These are phyloP conservation scores for Cerastis rubricosa DNA, from an alignment of 2,888 invertebrate species.

Conservation along the genomic window DNA sequence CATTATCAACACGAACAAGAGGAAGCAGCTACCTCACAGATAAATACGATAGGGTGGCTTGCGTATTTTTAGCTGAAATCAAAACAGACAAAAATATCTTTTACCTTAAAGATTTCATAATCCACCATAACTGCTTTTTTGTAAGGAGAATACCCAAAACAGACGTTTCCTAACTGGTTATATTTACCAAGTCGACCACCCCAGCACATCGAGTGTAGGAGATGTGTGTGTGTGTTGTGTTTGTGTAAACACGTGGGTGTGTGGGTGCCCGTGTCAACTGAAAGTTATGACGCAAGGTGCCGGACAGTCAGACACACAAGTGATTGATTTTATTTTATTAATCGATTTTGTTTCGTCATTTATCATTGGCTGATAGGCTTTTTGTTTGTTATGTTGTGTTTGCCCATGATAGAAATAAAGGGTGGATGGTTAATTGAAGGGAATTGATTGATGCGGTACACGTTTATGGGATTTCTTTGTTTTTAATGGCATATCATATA, in stretches of 20 bases:
- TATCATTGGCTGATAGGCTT: constrained; percentile 51
- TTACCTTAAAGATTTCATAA: constrained; percentile 44
- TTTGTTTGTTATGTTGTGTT: constrained; percentile 52
- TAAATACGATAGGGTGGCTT: constrained; percentile 36
- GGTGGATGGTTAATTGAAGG: constrained; percentile 45
- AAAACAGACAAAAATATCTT: constrained; percentile 24
- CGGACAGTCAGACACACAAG: constrained; percentile 57
- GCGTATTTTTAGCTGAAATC: constrained; percentile 31
- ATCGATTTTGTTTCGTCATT: constrained; percentile 55
- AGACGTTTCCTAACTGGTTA: constrained; percentile 61
- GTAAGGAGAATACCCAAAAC: constrained; percentile 50
- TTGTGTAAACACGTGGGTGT: constrained; percentile 49
- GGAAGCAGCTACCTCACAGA: constrained; percentile 23
- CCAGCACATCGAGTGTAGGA: constrained; percentile 20
- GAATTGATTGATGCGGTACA: constrained; percentile 48
- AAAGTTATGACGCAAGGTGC: constrained; percentile 67
- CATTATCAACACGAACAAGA: constrained; percentile 30
- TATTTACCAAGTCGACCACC: constrained; percentile 66
- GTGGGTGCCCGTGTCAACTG: constrained; percentile 69
- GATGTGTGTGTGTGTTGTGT: constrained; percentile 19
- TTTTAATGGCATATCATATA: constrained; percentile 27
- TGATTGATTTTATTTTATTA: constrained; percentile 62
- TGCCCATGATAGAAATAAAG: constrained; percentile 45
- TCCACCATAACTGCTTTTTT: constrained; percentile 33
- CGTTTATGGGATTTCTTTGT: not conserved